These are phyloP conservation scores for Yponomeuta evonymella DNA, from an alignment of 2,888 invertebrate species.

Conservation along the genomic window DNA sequence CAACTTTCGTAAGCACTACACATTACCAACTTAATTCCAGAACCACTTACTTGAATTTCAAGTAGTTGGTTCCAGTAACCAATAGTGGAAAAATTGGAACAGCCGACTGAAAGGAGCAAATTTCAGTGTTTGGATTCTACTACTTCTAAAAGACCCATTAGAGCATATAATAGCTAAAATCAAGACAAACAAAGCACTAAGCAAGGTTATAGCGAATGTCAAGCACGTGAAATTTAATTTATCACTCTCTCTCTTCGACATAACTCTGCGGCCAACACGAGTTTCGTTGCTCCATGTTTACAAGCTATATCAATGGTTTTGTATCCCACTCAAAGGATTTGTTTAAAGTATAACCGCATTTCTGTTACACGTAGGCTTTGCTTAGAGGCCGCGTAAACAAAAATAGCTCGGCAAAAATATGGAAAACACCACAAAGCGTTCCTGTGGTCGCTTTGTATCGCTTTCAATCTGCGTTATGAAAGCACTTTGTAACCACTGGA, in stretches of 20 bases:
- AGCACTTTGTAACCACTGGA: conserved; percentile 51
- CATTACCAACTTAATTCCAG: too few species aligned
- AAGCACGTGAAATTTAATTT: background rate
- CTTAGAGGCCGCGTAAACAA: conserved; percentile 1
- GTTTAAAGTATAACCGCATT: background rate
- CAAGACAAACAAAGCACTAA: too few species aligned
- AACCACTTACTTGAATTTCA: too few species aligned
- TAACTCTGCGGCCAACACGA: background rate
- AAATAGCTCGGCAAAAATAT: conserved; percentile 10
- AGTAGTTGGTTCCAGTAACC: too few species aligned
- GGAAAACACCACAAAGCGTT: conserved; percentile 15
- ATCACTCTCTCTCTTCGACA: background rate
- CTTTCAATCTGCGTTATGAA: conserved; percentile 62
- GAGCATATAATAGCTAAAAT: too few species aligned
- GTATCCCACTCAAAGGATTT: background rate
- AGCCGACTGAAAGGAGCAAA: too few species aligned
- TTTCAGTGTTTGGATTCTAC: too few species aligned
- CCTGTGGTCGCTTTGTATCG: conserved; percentile 19
- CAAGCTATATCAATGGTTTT: background rate
- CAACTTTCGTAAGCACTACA: too few species aligned
- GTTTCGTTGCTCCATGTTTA: background rate
- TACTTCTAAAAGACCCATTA: too few species aligned
- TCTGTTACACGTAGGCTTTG: background rate
- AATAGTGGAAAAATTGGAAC: too few species aligned
- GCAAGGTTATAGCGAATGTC: background rate